Conservation (phyloP, 2,113 vertebrate species). For the Phyllostomus hastatus region DNA sequence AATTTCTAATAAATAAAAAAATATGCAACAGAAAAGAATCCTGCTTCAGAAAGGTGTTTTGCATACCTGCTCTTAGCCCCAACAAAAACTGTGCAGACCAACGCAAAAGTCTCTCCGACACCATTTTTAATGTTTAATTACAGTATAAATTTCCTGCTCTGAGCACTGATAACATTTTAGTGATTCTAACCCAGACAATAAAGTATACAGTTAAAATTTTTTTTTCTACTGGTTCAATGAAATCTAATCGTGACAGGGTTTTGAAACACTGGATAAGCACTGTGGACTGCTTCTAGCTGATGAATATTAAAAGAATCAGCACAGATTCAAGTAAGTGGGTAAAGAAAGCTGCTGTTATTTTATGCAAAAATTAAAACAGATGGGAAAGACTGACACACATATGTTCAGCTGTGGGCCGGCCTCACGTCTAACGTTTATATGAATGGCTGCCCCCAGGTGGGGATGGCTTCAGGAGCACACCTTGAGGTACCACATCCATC, state of each 20-base stretch:
- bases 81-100: constrained; percentile 31
- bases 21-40: not conserved
- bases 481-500: not conserved
- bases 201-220: constrained; percentile 16
- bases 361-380: constrained; percentile 69
- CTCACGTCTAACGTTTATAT: constrained; percentile 55
- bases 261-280: constrained; percentile 30
- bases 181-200: not conserved
- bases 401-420: constrained; percentile 9
- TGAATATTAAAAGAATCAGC: constrained; percentile 46
- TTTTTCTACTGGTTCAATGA: not conserved
- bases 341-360: constrained; percentile 64
- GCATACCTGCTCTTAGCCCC: constrained; percentile 35
- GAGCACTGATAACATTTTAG: constrained; percentile 36
- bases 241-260: constrained; percentile 40
- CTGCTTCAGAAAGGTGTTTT: constrained; percentile 23
- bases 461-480: not conserved
- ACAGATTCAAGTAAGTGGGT: constrained; percentile 43
- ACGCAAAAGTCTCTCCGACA: not conserved
- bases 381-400: constrained; percentile 57
- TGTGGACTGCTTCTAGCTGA: not conserved
- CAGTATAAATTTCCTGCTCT: constrained; percentile 41
- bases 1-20: not conserved
- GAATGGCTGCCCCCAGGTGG: constrained; percentile 70
- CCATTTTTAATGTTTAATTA: constrained; percentile 58